Evolutionary conservation across 2,888 invertebrate genomes (phyloP).

Genomic region (Euzophera pinguis): DNA sequence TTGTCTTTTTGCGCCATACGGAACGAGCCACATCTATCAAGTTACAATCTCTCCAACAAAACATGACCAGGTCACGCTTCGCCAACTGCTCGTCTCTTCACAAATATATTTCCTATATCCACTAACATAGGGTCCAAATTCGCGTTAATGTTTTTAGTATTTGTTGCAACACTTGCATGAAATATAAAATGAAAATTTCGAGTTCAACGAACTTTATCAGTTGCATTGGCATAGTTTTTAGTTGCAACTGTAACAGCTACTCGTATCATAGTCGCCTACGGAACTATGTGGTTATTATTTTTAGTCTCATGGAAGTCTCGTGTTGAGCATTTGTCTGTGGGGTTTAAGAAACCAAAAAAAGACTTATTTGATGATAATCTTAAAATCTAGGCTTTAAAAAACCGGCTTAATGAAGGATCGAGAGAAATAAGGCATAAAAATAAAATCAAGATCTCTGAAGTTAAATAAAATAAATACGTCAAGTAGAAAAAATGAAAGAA

Average conservation of each 20-base stretch:
- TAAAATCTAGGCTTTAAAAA: too few relatives aligned
- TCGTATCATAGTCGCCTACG: background rate
- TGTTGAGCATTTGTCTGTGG: too few relatives aligned
- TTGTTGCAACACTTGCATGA: background rate
- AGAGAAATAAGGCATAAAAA: too few relatives aligned
- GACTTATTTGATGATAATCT: too few relatives aligned
- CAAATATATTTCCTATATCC: background rate
- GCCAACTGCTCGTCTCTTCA: background rate
- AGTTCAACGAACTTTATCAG: conserved; percentile 9
- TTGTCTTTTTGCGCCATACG: too few relatives aligned
- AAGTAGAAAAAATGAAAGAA: too few relatives aligned
- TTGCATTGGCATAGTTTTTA: background rate
- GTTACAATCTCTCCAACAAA: background rate
- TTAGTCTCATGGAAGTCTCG: too few relatives aligned
- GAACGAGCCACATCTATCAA: background rate
- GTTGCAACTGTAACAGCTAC: background rate
- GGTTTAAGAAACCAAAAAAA: too few relatives aligned
- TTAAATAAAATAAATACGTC: too few relatives aligned
- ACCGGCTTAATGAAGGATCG: too few relatives aligned
- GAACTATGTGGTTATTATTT: background rate
- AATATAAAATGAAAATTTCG: background rate
- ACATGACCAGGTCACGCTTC: background rate
- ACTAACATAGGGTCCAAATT: background rate
- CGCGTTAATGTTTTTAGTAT: background rate
- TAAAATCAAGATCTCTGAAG: too few relatives aligned